Conservation (phyloP, 2,888 invertebrate species). For the Argyresthia albistria region DNA sequence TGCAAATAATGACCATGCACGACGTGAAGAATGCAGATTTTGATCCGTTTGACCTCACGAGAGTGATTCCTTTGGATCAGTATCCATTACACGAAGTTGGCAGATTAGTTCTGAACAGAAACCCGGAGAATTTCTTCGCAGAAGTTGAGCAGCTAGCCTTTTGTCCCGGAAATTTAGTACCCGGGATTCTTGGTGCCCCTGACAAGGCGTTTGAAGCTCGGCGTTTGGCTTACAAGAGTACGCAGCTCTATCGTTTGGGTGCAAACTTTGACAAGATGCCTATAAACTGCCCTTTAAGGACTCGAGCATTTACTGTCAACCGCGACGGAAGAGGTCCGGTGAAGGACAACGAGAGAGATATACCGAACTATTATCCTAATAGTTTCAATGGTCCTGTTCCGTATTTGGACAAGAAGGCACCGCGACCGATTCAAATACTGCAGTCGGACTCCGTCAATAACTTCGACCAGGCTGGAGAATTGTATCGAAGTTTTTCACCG, state of each 20-base stretch:
- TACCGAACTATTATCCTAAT: constrained; percentile 96
- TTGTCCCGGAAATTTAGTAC: constrained; percentile 88
- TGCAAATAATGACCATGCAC: constrained; percentile 87
- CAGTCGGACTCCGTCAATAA: constrained; percentile 86
- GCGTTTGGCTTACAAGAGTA: constrained; percentile 88
- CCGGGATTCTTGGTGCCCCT: constrained; percentile 91
- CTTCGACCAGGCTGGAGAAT: constrained; percentile 83
- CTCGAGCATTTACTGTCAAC: constrained; percentile 79
- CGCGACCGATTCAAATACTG: constrained; percentile 65
- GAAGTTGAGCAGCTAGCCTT: constrained; percentile 94
- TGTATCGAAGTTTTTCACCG: constrained; percentile 85
- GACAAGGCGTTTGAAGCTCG: constrained; percentile 92
- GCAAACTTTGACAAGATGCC: constrained; percentile 91
- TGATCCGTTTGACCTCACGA: constrained; percentile 94
- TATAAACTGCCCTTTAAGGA: constrained; percentile 91
- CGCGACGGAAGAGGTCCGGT: constrained; percentile 86
- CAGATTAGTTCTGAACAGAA: constrained; percentile 85
- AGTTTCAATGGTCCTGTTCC: constrained; percentile 88
- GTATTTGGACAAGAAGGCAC: constrained; percentile 68
- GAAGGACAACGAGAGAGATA: constrained; percentile 85
- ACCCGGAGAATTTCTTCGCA: constrained; percentile 90
- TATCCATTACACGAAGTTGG: constrained; percentile 89
- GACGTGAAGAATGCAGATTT: constrained; percentile 82
- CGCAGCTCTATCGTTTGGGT: constrained; percentile 88
- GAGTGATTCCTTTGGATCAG: constrained; percentile 83